Percentiles rank a stretch among this genome's conserved stretches.
phyloP scores from a whole-genome alignment of 2,797 vertebrate genomes.

The Tolypeutes matacus region DNA sequence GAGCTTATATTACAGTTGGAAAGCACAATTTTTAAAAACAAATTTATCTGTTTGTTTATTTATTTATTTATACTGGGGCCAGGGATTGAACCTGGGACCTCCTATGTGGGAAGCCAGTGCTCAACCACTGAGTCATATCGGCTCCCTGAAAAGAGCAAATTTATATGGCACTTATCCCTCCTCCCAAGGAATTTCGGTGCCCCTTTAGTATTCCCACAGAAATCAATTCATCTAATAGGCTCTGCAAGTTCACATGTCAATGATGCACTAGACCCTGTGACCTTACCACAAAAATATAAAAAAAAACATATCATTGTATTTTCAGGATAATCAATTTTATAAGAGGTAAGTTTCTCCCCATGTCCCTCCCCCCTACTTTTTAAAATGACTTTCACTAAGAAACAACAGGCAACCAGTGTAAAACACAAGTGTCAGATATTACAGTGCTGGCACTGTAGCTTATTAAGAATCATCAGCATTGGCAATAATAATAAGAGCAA shows the following conservation, averaged over 20 bases:
- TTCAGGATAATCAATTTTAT: slow-evolving; percentile 39
- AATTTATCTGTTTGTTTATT: too few relatives aligned
- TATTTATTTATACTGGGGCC: too few relatives aligned
- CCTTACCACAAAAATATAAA: slow-evolving; percentile 33
- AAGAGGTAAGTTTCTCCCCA: background rate
- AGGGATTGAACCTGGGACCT: too few relatives aligned
- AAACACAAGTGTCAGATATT: background rate
- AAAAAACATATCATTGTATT: background rate
- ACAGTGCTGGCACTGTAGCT: background rate
- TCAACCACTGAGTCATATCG: too few relatives aligned
- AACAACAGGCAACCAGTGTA: background rate
- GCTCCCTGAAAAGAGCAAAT: background rate
- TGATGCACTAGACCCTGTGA: slow-evolving; percentile 48
- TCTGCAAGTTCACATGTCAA: slow-evolving; percentile 31
- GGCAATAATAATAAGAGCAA: background rate
- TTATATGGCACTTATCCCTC: background rate
- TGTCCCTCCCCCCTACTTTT: background rate
- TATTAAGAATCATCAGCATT: background rate
- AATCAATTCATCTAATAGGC: background rate
- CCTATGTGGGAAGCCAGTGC: too few relatives aligned
- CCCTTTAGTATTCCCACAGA: background rate
- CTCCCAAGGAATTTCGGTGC: background rate
- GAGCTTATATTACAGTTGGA: background rate
- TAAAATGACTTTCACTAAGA: slow-evolving; percentile 19
- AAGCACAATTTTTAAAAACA: background rate